A percentile compares a stretch with the other conserved stretches of the same genome.
These are phyloP conservation scores for Aphodius sticticus DNA, from an alignment of 2,888 invertebrate genomes.

Conservation along the genomic window DNA sequence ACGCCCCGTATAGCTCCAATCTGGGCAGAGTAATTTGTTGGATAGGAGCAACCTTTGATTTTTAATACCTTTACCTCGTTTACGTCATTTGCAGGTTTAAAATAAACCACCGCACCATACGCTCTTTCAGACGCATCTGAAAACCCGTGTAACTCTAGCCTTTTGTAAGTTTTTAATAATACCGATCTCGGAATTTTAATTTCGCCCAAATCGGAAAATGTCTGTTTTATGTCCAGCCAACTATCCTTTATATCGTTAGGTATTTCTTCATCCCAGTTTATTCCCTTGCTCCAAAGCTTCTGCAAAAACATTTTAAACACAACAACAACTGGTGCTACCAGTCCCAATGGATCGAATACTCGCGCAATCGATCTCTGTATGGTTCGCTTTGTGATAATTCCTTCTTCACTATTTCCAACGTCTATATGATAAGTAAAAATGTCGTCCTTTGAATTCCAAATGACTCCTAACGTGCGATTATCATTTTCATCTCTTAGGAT, in stretches of 20 bases:
- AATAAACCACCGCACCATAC: constrained; percentile 35
- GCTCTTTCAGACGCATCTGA: constrained; percentile 38
- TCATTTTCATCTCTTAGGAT: too few species aligned
- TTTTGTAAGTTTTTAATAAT: background rate
- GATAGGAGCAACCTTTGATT: constrained; percentile 35
- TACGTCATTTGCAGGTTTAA: constrained; percentile 14
- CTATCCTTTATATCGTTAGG: constrained; percentile 36
- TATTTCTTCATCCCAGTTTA: constrained; percentile 46
- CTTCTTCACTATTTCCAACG: too few species aligned
- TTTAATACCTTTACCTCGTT: constrained; percentile 25
- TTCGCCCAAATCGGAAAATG: constrained; percentile 30
- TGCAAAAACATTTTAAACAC: constrained; percentile 46
- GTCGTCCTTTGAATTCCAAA: too few species aligned
- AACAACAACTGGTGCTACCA: constrained; percentile 44
- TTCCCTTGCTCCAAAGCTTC: constrained; percentile 41
- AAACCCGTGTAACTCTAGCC: constrained; percentile 41
- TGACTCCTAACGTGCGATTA: too few species aligned
- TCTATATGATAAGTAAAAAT: too few species aligned
- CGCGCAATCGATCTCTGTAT: constrained; percentile 38
- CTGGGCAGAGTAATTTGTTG: constrained; percentile 43
- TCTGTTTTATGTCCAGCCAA: constrained; percentile 25
- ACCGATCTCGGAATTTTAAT: constrained; percentile 7
- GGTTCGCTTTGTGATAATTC: constrained; percentile 26
- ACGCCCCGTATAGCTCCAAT: constrained; percentile 47
- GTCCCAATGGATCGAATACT: constrained; percentile 43